Base-by-base conservation (phyloP, 2,888 invertebrate species). In the Hymenopus coronatus region DNA sequence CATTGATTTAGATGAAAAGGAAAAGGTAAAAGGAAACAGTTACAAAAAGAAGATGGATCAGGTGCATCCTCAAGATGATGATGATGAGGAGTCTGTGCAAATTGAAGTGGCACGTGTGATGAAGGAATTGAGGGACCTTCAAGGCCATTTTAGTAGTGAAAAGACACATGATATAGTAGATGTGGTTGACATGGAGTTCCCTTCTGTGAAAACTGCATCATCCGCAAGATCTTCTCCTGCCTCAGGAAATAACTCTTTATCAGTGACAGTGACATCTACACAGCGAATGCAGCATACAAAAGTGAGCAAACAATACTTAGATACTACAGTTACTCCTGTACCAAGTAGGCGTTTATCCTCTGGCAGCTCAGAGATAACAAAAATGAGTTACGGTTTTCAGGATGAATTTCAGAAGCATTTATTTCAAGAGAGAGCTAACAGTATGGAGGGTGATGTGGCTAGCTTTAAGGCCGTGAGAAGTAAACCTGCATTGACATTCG, bases 61-160 rank as follows among this genome's bases (percentile, higher is more conserved):
- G 25, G 54, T 70, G 54, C 54, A 15, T 54, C 15, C 84, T 25
- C 92, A 92, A 84, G 90, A 92, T 15, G 92, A 91, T 84, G 93
- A 93, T 70, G 92, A 92, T 40, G 93, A 93, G 87, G 92, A 92
- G 88, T 92, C 93, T 86, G 93, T 93, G 54, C 93, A 93, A 89
- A 92, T 92, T 92, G 93, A 93, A 33, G 93, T 93, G 92, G 90
- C 90, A 28, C 92, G 93, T 27, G 93, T 93, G 28, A 91, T 93
- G 88, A 92, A 93, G 89, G 93, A 93, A 88, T 89, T 91, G 12
- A 89, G 90, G 85, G 93, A 93, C 87, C 90, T 93, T 25, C 93
- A 92, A 88, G 40, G 46, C 28, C 87, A 54, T 27, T 20, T 25
- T 25, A 30, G 28, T 82, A 27, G 28, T 33, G 82, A 87, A 81